Evolutionary conservation across 2,113 vertebrate species (phyloP), one percentile per base, ranked within the genome.

Genomic region (Dissostichus mawsoni): DNA sequence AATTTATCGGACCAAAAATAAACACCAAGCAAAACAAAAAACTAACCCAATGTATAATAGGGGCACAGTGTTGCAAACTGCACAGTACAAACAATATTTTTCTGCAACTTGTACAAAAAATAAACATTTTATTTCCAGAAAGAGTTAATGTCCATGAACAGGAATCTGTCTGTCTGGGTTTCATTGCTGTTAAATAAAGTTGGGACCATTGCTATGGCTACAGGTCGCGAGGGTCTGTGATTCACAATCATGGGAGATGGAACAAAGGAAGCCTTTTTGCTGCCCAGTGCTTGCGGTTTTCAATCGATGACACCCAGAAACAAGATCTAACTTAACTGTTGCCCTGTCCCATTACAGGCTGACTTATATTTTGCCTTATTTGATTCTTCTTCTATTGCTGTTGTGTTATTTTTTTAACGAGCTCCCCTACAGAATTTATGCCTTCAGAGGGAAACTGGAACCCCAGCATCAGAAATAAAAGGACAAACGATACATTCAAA

Each of bases 201-300:
- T 86, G 44, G 70, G 68, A 48, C 9, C 20, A 87, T 93, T 59
- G 55, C 91, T 83, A 89, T 89, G 90, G 86, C 65, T 81, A 93
- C 88, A 20, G 63, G 57, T 56, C 3, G 10, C 55, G 20, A 41
- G 55, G 71, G 76, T 78, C 63, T 50, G 68, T 91, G 87, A 90
- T 84, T 93, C 87, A 90, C 69, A 74, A 86, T 92, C 92, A 93
- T 84, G 88, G 51, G 91, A 87, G 78, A 69, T 71, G 13, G 81
- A 90, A 94, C 92, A 94, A 92, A 92, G 84, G 68, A 45, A 12
- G 71, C 74, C 69, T 90, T 90, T 82, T 87, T 84, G 33, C 69
- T 77, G 56, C 33, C 56, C 41, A 62, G 18, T 2, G 81, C 88
- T 84, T 76, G 79, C 10, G 50, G 87, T 85, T 81, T 83, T 88